phyloP scores from a whole-genome alignment of 2,113 vertebrate genomes.

The Centropristis striata region DNA sequence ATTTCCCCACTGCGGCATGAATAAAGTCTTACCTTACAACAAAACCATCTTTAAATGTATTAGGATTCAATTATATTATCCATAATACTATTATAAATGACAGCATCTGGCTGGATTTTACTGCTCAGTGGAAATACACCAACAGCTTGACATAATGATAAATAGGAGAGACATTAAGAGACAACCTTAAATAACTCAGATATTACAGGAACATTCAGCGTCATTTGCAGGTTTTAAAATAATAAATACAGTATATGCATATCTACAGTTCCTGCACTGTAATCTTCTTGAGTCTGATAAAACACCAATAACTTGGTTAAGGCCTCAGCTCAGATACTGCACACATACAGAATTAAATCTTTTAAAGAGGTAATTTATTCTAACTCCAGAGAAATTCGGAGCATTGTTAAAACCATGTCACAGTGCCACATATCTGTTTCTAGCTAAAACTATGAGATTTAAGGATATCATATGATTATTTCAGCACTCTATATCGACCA shows the following conservation, averaged over 20 bases:
- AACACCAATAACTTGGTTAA: slow-evolving; percentile 1
- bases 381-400: background rate
- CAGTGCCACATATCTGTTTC: too few relatives aligned
- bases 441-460: too few relatives aligned
- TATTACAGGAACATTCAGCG: background rate
- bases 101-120: background rate
- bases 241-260: background rate
- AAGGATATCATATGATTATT: too few relatives aligned
- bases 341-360: background rate
- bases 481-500: too few relatives aligned
- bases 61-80: background rate
- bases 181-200: background rate
- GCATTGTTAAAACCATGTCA: background rate
- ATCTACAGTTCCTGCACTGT: background rate
- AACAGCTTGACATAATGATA: background rate
- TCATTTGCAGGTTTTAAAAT: background rate
- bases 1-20: too few relatives aligned
- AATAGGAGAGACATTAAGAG: too few relatives aligned
- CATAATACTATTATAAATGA: slow-evolving; percentile 18
- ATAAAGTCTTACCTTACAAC: background rate
- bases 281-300: background rate
- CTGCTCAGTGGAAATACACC: slow-evolving; percentile 7
- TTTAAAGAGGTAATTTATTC: background rate
- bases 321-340: background rate
- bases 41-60: background rate